Evolutionary conservation across 2,113 vertebrate species (phyloP), one percentile per base, ranked within the genome.

Genomic region (Thomomys bottae): DNA sequence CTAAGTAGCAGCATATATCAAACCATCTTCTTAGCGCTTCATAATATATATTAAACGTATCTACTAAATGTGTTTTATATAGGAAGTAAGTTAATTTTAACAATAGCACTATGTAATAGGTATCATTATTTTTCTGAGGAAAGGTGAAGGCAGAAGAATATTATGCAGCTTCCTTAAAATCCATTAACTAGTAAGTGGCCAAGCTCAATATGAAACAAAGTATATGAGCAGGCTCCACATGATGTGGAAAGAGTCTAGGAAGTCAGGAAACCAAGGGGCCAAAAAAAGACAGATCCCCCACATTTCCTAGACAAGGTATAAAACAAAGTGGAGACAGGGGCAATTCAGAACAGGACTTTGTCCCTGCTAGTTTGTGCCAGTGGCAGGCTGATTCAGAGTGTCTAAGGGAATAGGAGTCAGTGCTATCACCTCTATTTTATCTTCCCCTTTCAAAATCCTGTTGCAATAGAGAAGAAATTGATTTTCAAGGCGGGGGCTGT

Each of bases 161-260:
- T n/a, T 45, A 88, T 92, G 8, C 68, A 91, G 54, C 30, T 80
- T 92, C 20, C 32, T 85, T 32, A 80, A 57, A 87, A 90, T 84
- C 63, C 91, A 23, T 82, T 6, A 76, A 45, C 17, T 38, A 34
- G 1, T 81, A 82, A 83, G 36, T 77, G 45, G 32, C 34, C 81
- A 40, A 93, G 67, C 8, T 66, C 68, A 28, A 82, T 83, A 83
- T 89, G 81, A 92, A 93, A 32, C 34, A 28, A 81, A 80, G 79
- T 59, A 73, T 3, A 76, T 79, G 11, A 2, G 72, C 2, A 59
- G 23, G 12, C 59, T 61, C 21, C 67, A 38, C 1, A 0, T 49
- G 32, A 87, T 21, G 11, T 45, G 61, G 83, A 87, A 88, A 73
- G 38, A n/a, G 18, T 26, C 12, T 20, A 61, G 26, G 40, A 81